Conservation (phyloP, 2,888 invertebrate genomes). For the Antheraea yamamai region DNA sequence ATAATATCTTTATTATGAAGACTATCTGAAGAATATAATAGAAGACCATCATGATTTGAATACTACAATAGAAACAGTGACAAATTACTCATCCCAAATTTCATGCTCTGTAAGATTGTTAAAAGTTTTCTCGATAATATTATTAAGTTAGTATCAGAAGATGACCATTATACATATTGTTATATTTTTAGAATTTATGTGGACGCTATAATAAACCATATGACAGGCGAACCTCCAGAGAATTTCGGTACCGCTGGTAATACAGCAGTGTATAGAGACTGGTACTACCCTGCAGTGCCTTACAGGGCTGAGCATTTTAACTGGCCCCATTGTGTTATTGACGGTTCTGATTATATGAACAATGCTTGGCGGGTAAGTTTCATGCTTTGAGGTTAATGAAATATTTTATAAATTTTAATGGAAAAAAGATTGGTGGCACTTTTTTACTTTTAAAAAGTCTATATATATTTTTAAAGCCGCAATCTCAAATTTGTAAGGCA, state of each 20-base stretch:
- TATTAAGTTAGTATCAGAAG: not conserved
- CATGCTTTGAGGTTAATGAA: not conserved
- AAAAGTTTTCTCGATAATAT: no score
- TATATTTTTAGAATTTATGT: conserved; percentile 86
- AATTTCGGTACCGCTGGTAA: conserved; percentile 85
- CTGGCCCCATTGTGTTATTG: conserved; percentile 81
- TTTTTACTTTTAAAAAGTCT: not conserved
- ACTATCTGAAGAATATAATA: no score
- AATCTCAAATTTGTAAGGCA: not conserved
- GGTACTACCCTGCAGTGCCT: conserved; percentile 85
- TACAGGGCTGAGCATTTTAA: conserved; percentile 86
- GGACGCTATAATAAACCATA: conserved; percentile 93
- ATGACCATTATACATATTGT: not conserved
- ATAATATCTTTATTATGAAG: no score
- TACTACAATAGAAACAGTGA: no score
- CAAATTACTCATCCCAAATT: no score
- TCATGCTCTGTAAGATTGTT: no score
- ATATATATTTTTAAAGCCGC: not conserved
- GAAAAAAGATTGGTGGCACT: no score
- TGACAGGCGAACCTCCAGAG: conserved; percentile 83
- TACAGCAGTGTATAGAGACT: conserved; percentile 73
- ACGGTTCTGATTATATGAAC: conserved; percentile 84
- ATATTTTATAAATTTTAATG: not conserved
- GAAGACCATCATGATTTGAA: no score
- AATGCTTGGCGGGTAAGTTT: conserved; percentile 82